Percentiles rank a stretch among this genome's conserved stretches.
Evolutionary conservation across 2,113 vertebrate genomes (phyloP).

Genomic region (Dasyprocta punctata): DNA sequence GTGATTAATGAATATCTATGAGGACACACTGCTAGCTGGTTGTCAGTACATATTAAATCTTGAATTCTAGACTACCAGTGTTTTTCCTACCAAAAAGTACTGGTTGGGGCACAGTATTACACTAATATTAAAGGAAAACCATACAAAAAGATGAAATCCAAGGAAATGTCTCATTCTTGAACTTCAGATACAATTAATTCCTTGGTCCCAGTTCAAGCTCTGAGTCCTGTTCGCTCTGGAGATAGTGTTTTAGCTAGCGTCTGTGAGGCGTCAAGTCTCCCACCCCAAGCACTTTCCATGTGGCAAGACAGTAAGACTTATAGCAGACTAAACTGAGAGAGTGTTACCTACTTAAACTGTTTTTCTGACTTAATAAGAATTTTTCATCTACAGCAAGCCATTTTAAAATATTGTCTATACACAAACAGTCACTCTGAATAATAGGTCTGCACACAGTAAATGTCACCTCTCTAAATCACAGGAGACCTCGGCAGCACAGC

Average conservation of each 20-base stretch:
- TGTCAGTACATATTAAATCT: not conserved
- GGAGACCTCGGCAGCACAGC: conserved; percentile 88
- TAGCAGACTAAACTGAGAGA: conserved; percentile 86
- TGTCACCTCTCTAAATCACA: conserved; percentile 99
- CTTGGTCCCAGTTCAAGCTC: not conserved
- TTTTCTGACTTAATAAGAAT: conserved; percentile 92
- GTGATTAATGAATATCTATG: not conserved
- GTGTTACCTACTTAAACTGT: conserved; percentile 89
- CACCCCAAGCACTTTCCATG: conserved; percentile 64
- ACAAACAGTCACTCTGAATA: conserved; percentile 99
- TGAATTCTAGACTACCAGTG: not conserved
- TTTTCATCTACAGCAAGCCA: conserved; percentile 92
- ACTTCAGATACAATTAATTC: accelerated
- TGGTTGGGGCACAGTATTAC: too few relatives aligned
- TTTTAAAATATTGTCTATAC: conserved; percentile 97
- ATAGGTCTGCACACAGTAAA: conserved; percentile 96
- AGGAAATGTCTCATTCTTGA: not conserved
- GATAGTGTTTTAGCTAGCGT: conserved; percentile 47
- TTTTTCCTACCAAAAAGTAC: not conserved
- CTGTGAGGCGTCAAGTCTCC: not conserved
- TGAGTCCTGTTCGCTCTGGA: accelerated
- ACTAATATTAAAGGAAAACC: not conserved
- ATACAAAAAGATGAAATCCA: not conserved
- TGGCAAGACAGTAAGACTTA: conserved; percentile 84
- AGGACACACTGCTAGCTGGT: not conserved